phyloP scores from a whole-genome alignment of 2,888 invertebrate species.

The Dendrolimus pini region DNA sequence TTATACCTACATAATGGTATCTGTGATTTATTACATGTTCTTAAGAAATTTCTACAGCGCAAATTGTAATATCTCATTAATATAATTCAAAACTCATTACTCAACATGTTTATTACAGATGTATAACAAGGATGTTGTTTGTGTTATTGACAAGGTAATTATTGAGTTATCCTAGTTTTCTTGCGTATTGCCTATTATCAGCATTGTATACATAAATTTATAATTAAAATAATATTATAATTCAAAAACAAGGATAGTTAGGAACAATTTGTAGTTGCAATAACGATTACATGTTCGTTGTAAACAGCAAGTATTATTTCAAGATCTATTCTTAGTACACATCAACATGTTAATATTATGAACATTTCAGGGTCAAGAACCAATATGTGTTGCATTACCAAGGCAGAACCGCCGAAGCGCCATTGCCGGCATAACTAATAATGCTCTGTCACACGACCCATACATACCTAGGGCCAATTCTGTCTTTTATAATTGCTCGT shows the following conservation, averaged over 20 bases:
- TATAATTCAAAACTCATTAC: too few species aligned
- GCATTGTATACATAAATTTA: background rate
- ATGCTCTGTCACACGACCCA: slow-evolving; percentile 52
- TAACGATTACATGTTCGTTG: background rate
- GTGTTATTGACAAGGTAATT: slow-evolving; percentile 50
- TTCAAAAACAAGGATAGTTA: background rate
- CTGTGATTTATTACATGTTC: too few species aligned
- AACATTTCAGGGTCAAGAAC: slow-evolving; percentile 40
- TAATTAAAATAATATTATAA: background rate
- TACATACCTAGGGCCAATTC: slow-evolving; percentile 47
- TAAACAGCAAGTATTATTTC: background rate
- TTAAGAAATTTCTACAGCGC: too few species aligned
- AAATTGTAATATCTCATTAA: too few species aligned
- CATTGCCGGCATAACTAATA: slow-evolving; percentile 12
- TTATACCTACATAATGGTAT: too few species aligned
- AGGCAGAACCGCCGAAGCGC: slow-evolving; percentile 25
- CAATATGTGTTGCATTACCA: slow-evolving; percentile 32
- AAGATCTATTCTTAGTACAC: background rate
- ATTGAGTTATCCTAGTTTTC: background rate
- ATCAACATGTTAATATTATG: background rate
- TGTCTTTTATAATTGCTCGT: slow-evolving; percentile 44
- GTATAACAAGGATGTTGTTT: slow-evolving; percentile 53
- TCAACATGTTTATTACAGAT: slow-evolving; percentile 34
- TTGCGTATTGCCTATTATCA: background rate
- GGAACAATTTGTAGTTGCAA: background rate